These are phyloP conservation scores for Brachionus rotundiformis DNA, from an alignment of 1,140 invertebrate genomes.

Conservation along the genomic window DNA sequence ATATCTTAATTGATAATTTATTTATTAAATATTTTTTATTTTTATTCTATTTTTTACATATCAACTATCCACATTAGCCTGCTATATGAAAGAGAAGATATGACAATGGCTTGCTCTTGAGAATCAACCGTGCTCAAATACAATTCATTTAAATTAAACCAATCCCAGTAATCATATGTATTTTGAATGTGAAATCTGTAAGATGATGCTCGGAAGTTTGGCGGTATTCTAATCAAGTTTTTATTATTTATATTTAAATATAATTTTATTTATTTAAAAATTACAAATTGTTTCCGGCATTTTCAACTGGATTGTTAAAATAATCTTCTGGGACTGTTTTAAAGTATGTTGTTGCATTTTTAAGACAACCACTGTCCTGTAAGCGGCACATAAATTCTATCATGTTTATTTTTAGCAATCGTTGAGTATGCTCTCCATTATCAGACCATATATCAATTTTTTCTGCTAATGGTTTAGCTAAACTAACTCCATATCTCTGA, in stretches of 20 bases:
- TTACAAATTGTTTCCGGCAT: not conserved
- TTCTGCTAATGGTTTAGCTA: not conserved
- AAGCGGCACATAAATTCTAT: slow-evolving; percentile 40
- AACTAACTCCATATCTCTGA: slow-evolving; percentile 22
- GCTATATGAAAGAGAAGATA: not conserved
- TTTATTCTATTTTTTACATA: slow-evolving; percentile 17
- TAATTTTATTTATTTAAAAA: not conserved
- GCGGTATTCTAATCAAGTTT: not conserved
- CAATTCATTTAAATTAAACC: slow-evolving; percentile 26
- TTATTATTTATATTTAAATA: too few species aligned
- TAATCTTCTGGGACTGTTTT: slow-evolving; percentile 7
- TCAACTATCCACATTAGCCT: slow-evolving; percentile 41
- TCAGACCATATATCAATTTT: slow-evolving; percentile 44
- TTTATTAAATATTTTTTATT: too few species aligned
- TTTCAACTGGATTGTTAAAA: slow-evolving; percentile 1
- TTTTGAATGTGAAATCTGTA: slow-evolving; percentile 48
- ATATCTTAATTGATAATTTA: not conserved
- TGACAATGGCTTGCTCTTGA: not conserved
- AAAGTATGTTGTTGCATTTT: not conserved
- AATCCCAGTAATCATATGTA: slow-evolving; percentile 33
- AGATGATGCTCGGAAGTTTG: slow-evolving; percentile 12
- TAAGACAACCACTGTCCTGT: slow-evolving; percentile 1
- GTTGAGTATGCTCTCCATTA: not conserved
- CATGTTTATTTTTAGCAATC: slow-evolving; percentile 1
- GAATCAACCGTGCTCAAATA: slow-evolving; percentile 20